Evolutionary conservation across 2,888 invertebrate species (phyloP).

Genomic region (Epirrhoe alternata): DNA sequence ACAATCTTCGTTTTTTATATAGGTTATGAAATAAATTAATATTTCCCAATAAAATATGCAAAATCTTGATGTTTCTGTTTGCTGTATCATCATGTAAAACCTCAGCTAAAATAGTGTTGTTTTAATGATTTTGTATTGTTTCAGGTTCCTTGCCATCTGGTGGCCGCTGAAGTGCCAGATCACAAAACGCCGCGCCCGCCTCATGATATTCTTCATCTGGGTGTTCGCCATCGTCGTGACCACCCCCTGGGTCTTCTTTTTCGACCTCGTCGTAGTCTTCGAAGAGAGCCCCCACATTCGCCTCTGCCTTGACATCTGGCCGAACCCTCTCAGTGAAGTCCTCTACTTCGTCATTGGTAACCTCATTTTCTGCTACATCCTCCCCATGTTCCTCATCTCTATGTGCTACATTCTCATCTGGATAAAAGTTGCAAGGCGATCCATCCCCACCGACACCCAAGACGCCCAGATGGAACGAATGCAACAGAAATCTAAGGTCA

Average conservation of each 20-base stretch:
- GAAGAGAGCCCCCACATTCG: slow-evolving; percentile 90
- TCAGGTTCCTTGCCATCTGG: slow-evolving; percentile 97
- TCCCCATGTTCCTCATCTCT: slow-evolving; percentile 95
- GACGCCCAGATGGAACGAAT: slow-evolving; percentile 96
- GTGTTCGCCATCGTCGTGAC: slow-evolving; percentile 93
- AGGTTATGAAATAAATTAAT: too few species aligned
- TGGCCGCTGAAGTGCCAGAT: slow-evolving; percentile 96
- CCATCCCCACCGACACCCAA: slow-evolving; percentile 96
- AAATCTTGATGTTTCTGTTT: too few species aligned
- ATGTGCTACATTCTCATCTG: slow-evolving; percentile 97
- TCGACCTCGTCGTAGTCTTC: slow-evolving; percentile 91
- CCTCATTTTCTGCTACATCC: slow-evolving; percentile 94
- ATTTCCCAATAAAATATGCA: too few species aligned
- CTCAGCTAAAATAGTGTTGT: not conserved
- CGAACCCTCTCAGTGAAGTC: slow-evolving; percentile 91
- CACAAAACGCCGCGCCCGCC: slow-evolving; percentile 93
- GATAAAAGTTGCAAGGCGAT: slow-evolving; percentile 94
- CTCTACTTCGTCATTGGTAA: slow-evolving; percentile 95
- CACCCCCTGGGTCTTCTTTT: slow-evolving; percentile 96
- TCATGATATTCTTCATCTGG: slow-evolving; percentile 96
- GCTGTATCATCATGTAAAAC: not conserved
- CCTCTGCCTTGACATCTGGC: slow-evolving; percentile 94
- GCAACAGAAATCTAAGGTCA: slow-evolving; percentile 97
- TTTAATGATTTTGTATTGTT: slow-evolving; percentile 70
- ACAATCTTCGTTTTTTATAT: not conserved